Percentiles rank a stretch among this genome's conserved stretches.
Evolutionary conservation across 1,140 invertebrate genomes (phyloP).

Genomic region (Drosophila eugracilis): DNA sequence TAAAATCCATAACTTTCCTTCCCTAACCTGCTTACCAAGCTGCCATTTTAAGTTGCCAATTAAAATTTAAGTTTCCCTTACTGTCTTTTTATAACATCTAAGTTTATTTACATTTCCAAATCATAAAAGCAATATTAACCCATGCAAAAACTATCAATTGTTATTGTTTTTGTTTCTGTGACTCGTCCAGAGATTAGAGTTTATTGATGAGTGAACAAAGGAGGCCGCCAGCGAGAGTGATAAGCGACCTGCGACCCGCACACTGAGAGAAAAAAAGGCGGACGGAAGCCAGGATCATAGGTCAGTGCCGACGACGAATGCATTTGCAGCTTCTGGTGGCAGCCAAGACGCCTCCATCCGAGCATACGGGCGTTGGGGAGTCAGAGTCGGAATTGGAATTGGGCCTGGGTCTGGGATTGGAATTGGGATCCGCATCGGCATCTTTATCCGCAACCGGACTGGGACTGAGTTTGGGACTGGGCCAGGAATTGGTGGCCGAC

Average conservation of each 20-base stretch:
- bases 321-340: conserved; percentile 64
- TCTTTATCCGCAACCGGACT: background rate
- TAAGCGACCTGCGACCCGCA: conserved; percentile 29
- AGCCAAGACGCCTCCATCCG: conserved; percentile 50
- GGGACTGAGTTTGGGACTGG: background rate
- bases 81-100: no score
- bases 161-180: conserved; percentile 16
- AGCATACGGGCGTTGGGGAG: conserved; percentile 24
- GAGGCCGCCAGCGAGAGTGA: conserved; percentile 14
- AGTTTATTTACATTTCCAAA: background rate
- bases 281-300: conserved; percentile 5
- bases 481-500: conserved; percentile 7
- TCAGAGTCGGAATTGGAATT: background rate
- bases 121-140: background rate
- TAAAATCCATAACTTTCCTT: no score
- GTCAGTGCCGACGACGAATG: conserved; percentile 54
- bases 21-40: no score
- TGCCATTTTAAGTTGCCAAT: no score
- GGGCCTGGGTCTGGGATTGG: background rate
- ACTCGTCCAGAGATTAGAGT: conserved; percentile 28
- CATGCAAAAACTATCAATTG: background rate
- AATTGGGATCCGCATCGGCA: background rate
- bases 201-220: conserved; percentile 42
- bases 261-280: conserved; percentile 25
- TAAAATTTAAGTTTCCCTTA: no score